Base-by-base conservation (phyloP, 64 coral and sea anemone species). In the Actinia equina region DNA sequence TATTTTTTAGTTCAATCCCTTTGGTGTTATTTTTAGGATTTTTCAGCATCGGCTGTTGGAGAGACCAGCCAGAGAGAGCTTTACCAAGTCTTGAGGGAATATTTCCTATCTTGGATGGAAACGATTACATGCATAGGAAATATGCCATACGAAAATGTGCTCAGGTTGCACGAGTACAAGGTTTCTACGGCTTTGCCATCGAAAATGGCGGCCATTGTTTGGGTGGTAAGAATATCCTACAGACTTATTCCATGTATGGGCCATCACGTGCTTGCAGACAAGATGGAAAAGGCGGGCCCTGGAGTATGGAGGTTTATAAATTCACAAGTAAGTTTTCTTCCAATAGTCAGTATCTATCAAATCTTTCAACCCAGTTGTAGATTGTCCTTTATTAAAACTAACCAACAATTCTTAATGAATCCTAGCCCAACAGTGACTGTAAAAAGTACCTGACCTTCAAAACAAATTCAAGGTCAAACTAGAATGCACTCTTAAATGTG, bases 241-340 rank as follows among this genome's bases (percentile, higher is more conserved):
- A 92, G 26, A 96, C 81, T 57, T 96, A 96, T 71, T 86, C 92
- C 17, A 96, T 93, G 94, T 96, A 96, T 22, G 94, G 94, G 16
- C 79, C 91, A 9, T 96, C 94, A 44, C 70, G 74, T 2, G 94
- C 87, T 4, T 96, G 94, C 43, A 88, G 52, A 82, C 14, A 27
- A 46, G 80, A 96, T 64, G 94, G 94, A 25, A 90, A 87, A 84
- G 94, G 94, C 7, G 94, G 94, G 27, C 94, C 94, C 2, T 96
- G 94, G 94, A 96, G 94, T 71, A 96, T 96, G 94, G 94, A 96
- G 77, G 94, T 96, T 13, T 96, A 93, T 56, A 96, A 93, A 64
- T 96, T 96, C 42, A 96, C 88, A 84, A 86, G 94, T 96, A 93
- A 85, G 94, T 0, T 43, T 79, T 20, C 7, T 8, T 49, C 7